A percentile compares a stretch with the other conserved stretches of the same genome.
Conservation (phyloP, 2,888 invertebrate genomes). For the Leucophenga maculata region DNA sequence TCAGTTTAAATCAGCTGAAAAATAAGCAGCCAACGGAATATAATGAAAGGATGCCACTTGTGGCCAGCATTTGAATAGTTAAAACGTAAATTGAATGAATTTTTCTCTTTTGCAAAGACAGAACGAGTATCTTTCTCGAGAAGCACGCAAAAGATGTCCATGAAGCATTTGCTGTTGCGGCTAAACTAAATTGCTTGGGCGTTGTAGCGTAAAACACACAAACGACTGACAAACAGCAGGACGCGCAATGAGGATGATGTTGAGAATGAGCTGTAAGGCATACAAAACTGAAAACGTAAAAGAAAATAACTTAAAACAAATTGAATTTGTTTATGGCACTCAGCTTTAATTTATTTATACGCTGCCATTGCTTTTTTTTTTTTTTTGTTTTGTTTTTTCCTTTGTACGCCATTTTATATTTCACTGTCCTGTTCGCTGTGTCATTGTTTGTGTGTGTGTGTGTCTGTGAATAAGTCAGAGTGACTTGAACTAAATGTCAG, state of each 20-base stretch:
- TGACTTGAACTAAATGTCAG: no score
- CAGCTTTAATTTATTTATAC: conserved; percentile 6
- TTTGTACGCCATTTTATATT: no score
- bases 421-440: no score
- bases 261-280: neutral
- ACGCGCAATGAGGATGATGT: neutral
- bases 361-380: neutral
- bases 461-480: no score
- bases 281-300: neutral
- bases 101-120: neutral
- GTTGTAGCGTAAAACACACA: neutral
- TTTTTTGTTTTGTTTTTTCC: no score
- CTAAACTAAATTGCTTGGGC: conserved; percentile 7
- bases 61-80: neutral
- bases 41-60: neutral
- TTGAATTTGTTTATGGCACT: conserved; percentile 6
- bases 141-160: neutral
- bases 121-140: no score
- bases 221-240: neutral
- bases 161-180: neutral
- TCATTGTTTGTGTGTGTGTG: no score
- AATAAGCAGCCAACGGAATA: no score
- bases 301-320: conserved; percentile 12
- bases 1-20: no score
- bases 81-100: conserved; percentile 6